Evolutionary conservation across 2,888 invertebrate genomes (phyloP).

Genomic region (Seladonia tumulorum): DNA sequence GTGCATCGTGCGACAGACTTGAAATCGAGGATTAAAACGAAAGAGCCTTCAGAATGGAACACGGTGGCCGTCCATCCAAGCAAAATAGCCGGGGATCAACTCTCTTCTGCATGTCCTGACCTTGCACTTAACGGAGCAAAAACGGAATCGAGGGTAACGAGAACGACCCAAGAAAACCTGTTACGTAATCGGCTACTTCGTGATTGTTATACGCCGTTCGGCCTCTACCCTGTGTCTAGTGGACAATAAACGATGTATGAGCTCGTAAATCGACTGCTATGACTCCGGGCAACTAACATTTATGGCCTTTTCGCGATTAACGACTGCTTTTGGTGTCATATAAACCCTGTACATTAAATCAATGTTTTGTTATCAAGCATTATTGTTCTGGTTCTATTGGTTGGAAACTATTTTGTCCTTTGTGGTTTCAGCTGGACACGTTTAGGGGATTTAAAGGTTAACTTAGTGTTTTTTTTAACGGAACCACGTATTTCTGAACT

Average conservation of each 20-base stretch:
- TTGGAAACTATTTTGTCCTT: too few species aligned
- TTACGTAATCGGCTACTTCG: neutral
- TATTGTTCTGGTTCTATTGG: too few species aligned
- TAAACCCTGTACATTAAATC: neutral
- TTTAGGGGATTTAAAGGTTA: too few species aligned
- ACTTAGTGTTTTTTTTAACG: too few species aligned
- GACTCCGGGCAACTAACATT: neutral
- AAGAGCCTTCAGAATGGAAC: conserved; percentile 27
- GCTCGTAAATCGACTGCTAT: neutral
- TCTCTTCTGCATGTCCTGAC: conserved; percentile 5
- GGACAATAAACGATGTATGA: neutral
- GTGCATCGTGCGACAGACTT: neutral
- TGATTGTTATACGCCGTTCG: neutral
- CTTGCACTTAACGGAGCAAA: conserved; percentile 21
- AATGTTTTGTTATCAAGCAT: neutral
- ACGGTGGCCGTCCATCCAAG: neutral
- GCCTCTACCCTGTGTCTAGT: too few species aligned
- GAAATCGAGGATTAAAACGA: conserved; percentile 34
- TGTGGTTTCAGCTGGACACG: too few species aligned
- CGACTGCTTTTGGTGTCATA: neutral
- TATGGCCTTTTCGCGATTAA: neutral
- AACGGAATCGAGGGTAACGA: conserved; percentile 2
- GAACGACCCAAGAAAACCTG: neutral
- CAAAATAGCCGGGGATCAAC: conserved; percentile 21
- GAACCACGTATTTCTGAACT: too few species aligned